phyloP scores from a whole-genome alignment of 2,113 vertebrate genomes.

The Ifrita kowaldi region DNA sequence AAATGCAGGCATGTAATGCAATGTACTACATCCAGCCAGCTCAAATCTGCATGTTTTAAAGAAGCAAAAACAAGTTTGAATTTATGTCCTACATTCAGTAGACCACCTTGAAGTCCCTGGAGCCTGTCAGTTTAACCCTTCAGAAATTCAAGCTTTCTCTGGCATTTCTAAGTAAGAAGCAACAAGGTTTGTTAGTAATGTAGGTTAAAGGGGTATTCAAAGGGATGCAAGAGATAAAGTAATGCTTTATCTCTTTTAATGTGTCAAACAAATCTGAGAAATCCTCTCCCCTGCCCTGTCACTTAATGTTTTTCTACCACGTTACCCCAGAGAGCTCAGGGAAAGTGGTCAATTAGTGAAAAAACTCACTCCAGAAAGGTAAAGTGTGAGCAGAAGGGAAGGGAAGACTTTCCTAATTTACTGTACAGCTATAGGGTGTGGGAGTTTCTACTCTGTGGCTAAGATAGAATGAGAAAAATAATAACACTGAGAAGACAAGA shows the following conservation, averaged over 20 bases:
- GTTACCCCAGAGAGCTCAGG: not conserved
- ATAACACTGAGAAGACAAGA: not conserved
- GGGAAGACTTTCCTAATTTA: not conserved
- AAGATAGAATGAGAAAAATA: not conserved
- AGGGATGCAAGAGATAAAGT: not conserved
- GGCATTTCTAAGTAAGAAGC: not conserved
- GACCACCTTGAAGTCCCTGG: not conserved
- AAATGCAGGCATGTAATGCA: not conserved
- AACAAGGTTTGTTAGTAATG: not conserved
- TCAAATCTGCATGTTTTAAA: not conserved
- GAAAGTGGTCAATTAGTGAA: not conserved
- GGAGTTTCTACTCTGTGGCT: not conserved
- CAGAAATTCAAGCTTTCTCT: not conserved
- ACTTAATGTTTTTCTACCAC: not conserved
- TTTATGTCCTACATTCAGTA: not conserved
- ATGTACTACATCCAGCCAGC: not conserved
- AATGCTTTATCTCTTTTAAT: not conserved
- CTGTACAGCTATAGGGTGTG: fast-evolving
- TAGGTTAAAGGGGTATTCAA: not conserved
- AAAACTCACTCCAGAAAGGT: not conserved
- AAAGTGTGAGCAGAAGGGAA: not conserved
- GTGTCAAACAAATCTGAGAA: not conserved
- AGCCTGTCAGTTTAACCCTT: not conserved
- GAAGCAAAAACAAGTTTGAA: not conserved
- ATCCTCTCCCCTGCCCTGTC: not conserved